Base-by-base conservation (phyloP, 1,140 invertebrate species). In the Pseudoatta argentina region DNA sequence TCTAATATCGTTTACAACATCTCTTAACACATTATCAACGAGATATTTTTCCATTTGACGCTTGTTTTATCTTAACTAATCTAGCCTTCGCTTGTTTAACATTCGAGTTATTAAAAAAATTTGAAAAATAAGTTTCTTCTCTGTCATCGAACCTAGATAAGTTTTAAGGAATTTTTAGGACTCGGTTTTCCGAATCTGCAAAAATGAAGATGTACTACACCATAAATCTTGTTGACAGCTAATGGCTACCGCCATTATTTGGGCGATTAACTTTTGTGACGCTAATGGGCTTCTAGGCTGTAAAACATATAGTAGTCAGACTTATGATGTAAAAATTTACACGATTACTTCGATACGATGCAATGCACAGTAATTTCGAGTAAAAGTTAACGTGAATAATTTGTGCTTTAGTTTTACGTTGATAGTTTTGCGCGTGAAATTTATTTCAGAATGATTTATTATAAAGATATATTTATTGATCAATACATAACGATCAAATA, bases 1-100 rank as follows among this genome's bases (percentile, higher is more conserved):
- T 61, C 64, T n/a, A 44, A 72, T 59, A 73, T 7, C 67, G 12
- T 14, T 39, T 75, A 21, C 71, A 89, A 86, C 30, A 73, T 51
- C 63, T 55, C 10, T 30, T 72, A 83, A 73, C 67, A 48, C n/a
- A 81, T 51, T 44, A 18, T 34, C 55, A 16, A 61, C 12, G 57
- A 83, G 55, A 7, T 24, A 27, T 27, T 73, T 51, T 59, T 1
- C 21, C 39, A 71, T 27, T 73, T 61, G 8, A 24, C 18, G 44
- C 2, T 34, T 16, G 16, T 7, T 10, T 18, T 48, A 48, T 18
- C 7, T 39, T 21, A 39, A 59, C 14, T 51, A 21, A 44, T 44
- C 3, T 61, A 39, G 1, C 2, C 2, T 44, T 39, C 10, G 24
- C 67, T 44, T 44, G 12, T 57, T 27, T 44, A 30, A 71, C 21